Evolutionary conservation across 2,113 vertebrate genomes (phyloP).

Genomic region (Myotis davidii): DNA sequence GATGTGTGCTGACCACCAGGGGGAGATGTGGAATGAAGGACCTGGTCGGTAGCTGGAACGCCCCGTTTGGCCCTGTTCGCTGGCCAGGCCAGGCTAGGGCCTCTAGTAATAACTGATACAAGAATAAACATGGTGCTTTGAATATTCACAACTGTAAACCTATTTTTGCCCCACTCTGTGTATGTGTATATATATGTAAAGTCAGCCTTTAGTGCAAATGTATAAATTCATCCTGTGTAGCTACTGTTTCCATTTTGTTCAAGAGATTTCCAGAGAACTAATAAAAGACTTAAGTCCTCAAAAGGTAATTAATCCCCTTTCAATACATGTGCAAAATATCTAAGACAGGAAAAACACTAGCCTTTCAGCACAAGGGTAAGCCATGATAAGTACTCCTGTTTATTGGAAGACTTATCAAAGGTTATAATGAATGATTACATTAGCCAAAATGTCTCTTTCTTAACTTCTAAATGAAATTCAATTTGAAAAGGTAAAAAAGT

Average conservation of each 20-base stretch:
- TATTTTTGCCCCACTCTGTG: not conserved
- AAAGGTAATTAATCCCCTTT: constrained; percentile 36
- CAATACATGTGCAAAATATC: constrained; percentile 13
- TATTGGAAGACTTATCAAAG: not conserved
- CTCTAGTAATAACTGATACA: not conserved
- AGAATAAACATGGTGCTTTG: not conserved
- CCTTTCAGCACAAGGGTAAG: constrained; percentile 20
- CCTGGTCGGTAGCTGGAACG: too few species aligned
- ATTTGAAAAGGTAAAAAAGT: constrained; percentile 9
- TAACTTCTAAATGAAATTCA: constrained; percentile 19
- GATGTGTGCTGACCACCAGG: too few species aligned
- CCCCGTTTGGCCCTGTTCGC: too few species aligned
- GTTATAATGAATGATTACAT: constrained; percentile 7
- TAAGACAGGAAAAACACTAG: constrained; percentile 36
- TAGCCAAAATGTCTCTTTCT: constrained; percentile 7
- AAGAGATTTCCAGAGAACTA: constrained; percentile 40
- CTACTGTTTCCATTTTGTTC: not conserved
- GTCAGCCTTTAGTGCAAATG: not conserved
- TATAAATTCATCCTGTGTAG: constrained; percentile 42
- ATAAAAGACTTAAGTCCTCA: constrained; percentile 38
- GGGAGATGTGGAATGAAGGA: too few species aligned
- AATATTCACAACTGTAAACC: not conserved
- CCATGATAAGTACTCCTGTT: not conserved
- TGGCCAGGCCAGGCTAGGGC: too few species aligned
- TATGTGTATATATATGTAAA: not conserved